phyloP scores from a whole-genome alignment of 2,113 vertebrate genomes.

The Uria lomvia region DNA sequence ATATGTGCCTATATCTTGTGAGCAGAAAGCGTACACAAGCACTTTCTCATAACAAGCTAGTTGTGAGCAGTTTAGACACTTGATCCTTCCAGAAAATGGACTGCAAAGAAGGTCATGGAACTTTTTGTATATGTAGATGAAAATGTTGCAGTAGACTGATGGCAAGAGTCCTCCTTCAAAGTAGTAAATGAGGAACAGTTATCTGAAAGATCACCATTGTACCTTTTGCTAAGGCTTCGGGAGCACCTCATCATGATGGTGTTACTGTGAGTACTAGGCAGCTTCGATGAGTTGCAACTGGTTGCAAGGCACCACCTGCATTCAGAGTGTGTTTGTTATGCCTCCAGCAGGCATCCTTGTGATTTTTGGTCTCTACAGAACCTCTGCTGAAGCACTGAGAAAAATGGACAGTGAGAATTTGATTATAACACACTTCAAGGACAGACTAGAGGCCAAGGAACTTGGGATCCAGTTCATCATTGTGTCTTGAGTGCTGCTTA shows the following conservation, averaged over 20 bases:
- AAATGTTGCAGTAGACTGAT: background rate
- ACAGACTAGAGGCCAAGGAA: background rate
- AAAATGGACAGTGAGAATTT: background rate
- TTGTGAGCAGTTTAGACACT: background rate
- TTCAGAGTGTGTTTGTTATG: background rate
- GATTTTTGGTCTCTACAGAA: slow-evolving; percentile 19
- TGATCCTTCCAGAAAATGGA: background rate
- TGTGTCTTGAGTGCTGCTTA: background rate
- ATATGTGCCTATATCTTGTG: background rate
- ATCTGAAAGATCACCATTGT: background rate
- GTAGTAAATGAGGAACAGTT: background rate
- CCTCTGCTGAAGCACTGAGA: background rate
- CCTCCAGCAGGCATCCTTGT: background rate
- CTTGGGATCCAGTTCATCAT: background rate
- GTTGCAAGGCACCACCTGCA: background rate
- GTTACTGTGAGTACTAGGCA: slow-evolving; percentile 13
- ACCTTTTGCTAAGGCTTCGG: background rate
- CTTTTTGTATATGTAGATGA: background rate
- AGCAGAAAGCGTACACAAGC: background rate
- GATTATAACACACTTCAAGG: background rate
- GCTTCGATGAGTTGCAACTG: slow-evolving; percentile 29
- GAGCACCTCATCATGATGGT: background rate
- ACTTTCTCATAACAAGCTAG: background rate
- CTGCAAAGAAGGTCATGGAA: background rate
- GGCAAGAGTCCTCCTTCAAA: background rate